phyloP scores from a whole-genome alignment of 2,888 invertebrate genomes.

The Zootermopsis nevadensis region DNA sequence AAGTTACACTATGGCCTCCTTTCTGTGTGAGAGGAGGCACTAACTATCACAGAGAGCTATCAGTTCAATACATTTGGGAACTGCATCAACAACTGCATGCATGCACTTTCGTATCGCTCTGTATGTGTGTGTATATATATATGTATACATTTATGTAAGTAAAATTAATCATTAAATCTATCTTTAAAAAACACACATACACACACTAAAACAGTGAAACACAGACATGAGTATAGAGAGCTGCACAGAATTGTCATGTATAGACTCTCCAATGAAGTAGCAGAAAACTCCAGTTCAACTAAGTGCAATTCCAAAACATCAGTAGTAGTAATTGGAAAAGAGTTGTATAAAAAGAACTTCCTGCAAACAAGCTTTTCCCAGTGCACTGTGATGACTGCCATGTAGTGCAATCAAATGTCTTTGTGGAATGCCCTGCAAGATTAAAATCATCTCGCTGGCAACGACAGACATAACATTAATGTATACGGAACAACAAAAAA shows the following conservation, averaged over 20 bases:
- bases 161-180: slow-evolving; percentile 45
- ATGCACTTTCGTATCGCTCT: slow-evolving; percentile 45
- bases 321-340: slow-evolving; percentile 26
- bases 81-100: slow-evolving; percentile 49
- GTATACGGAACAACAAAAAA: slow-evolving; percentile 25
- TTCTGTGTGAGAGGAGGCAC: slow-evolving; percentile 30
- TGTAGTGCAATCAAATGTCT: background rate
- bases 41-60: slow-evolving; percentile 53
- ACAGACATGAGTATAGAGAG: slow-evolving; percentile 45
- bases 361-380: background rate
- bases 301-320: slow-evolving; percentile 31
- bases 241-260: slow-evolving; percentile 48
- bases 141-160: slow-evolving; percentile 44
- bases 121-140: slow-evolving; percentile 45
- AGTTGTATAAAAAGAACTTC: slow-evolving; percentile 25
- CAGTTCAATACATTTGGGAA: slow-evolving; percentile 52
- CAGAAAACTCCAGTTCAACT: slow-evolving; percentile 30
- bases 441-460: background rate
- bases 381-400: background rate
- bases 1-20: slow-evolving; percentile 48
- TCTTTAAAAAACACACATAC: slow-evolving; percentile 46
- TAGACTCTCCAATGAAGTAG: slow-evolving; percentile 48
- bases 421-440: background rate
- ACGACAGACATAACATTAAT: background rate
- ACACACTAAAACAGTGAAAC: slow-evolving; percentile 46